Evolutionary conservation across 1,140 invertebrate species (phyloP).

Genomic region (Neotoxoptera formosana): DNA sequence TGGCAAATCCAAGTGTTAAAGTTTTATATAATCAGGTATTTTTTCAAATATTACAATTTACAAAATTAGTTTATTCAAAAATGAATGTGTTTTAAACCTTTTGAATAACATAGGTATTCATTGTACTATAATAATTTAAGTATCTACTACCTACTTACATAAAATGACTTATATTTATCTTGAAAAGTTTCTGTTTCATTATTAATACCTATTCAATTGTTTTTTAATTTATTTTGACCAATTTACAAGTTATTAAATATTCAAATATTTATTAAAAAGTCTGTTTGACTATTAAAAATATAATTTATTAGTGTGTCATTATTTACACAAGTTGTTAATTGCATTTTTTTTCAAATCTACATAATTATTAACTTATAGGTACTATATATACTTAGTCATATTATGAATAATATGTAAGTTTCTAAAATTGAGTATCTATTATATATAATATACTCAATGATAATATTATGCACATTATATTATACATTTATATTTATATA

Average conservation of each 20-base stretch:
- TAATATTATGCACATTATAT: too few relatives aligned
- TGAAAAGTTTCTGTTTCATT: background rate
- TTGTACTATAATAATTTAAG: background rate
- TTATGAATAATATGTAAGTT: background rate
- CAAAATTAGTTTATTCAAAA: background rate
- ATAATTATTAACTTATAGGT: too few relatives aligned
- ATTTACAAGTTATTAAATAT: background rate
- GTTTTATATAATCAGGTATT: constrained; percentile 28
- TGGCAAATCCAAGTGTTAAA: constrained; percentile 44
- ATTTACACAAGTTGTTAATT: too few relatives aligned
- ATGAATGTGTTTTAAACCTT: background rate
- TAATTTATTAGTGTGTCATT: too few relatives aligned
- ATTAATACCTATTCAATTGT: background rate
- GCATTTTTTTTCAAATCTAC: too few relatives aligned
- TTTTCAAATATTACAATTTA: background rate
- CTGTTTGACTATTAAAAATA: background rate
- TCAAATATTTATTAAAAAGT: background rate
- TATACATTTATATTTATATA: too few relatives aligned
- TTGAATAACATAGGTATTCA: background rate
- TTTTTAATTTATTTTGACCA: background rate
- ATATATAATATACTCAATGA: too few relatives aligned
- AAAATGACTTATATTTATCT: background rate
- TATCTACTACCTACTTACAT: background rate
- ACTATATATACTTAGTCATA: too few relatives aligned
- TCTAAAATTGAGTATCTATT: too few relatives aligned